Evolutionary conservation across 2,113 vertebrate genomes (phyloP).

Genomic region (Corvus moneduloides): DNA sequence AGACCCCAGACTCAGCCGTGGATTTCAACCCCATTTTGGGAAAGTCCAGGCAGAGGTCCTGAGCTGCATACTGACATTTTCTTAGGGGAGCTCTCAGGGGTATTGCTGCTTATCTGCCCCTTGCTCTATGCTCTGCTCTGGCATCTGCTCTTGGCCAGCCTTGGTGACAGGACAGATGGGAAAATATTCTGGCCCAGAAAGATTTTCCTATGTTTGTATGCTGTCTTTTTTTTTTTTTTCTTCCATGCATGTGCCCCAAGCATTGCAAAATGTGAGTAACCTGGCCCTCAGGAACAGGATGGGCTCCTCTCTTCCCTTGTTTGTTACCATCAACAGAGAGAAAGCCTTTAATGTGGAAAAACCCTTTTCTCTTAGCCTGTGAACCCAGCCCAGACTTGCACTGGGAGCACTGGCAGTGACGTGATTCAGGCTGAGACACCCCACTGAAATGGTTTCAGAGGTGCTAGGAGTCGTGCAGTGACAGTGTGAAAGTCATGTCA

Average conservation of each 20-base stretch:
- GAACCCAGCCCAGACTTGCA: background rate
- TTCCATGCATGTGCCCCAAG: background rate
- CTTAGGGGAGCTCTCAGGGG: background rate
- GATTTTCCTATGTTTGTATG: background rate
- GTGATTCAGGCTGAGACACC: background rate
- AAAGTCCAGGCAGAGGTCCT: background rate
- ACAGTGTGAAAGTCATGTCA: background rate
- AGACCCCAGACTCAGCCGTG: background rate
- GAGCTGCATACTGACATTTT: rapidly evolving
- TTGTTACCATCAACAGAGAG: background rate
- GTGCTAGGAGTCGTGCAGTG: background rate
- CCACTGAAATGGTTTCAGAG: background rate
- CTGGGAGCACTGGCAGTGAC: background rate
- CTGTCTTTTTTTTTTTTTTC: background rate
- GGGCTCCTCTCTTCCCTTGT: background rate
- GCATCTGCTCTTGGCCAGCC: background rate
- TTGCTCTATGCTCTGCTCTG: background rate
- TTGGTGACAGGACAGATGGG: background rate
- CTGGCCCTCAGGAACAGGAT: background rate
- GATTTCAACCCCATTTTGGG: background rate
- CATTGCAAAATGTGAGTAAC: background rate
- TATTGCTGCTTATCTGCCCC: background rate
- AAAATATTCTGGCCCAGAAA: background rate
- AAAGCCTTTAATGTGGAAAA: constrained; percentile 50
- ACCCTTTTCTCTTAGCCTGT: background rate